These are phyloP conservation scores for Otolemur crassicaudatus DNA, from an alignment of 2,797 vertebrate genomes.

Conservation along the genomic window DNA sequence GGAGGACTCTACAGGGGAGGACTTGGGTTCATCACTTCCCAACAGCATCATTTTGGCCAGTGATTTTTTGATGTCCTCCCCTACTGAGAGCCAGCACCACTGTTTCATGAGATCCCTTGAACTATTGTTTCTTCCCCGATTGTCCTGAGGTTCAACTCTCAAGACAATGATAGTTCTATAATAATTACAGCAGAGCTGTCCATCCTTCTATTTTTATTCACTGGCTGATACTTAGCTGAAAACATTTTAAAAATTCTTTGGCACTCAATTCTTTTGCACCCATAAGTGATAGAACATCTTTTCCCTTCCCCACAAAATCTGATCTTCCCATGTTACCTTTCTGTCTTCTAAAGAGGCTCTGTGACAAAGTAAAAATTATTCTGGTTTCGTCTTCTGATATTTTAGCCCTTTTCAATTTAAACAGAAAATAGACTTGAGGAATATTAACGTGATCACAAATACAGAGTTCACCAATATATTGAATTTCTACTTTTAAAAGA, in stretches of 20 bases:
- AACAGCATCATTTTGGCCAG: not conserved
- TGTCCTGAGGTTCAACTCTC: not conserved
- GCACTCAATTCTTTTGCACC: constrained; percentile 8
- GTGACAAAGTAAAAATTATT: not conserved
- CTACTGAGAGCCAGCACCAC: not conserved
- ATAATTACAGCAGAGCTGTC: not conserved
- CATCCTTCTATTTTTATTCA: constrained; percentile 5
- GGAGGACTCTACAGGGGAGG: not conserved
- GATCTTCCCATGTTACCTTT: not conserved
- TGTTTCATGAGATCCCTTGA: not conserved
- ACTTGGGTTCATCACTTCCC: not conserved
- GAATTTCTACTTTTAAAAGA: not conserved
- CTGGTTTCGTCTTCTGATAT: not conserved
- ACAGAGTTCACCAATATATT: not conserved
- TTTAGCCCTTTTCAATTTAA: not conserved
- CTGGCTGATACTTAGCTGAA: not conserved
- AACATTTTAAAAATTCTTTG: not conserved
- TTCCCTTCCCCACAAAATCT: not conserved
- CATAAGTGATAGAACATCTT: not conserved
- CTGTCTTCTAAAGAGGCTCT: not conserved
- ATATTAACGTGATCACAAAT: not conserved
- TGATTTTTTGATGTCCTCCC: not conserved
- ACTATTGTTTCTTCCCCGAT: not conserved
- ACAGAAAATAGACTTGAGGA: not conserved
- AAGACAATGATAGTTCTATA: not conserved